Conservation (phyloP, 2,113 vertebrate species). For the Nestor notabilis region DNA sequence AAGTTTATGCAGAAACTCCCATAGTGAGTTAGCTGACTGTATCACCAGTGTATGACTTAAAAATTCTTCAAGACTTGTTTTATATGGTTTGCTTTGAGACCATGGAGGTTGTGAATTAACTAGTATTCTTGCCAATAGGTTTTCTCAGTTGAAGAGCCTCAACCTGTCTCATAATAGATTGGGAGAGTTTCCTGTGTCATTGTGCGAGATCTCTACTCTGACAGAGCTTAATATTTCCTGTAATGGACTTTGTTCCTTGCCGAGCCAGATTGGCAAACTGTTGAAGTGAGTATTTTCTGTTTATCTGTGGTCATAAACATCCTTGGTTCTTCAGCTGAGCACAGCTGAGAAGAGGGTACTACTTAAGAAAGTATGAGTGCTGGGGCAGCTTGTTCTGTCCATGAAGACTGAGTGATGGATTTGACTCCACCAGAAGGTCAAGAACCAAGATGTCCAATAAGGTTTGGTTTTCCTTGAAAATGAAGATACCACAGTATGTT, state of each 20-base stretch:
- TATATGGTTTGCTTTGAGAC: background rate
- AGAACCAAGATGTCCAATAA: background rate
- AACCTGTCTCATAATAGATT: conserved; percentile 95
- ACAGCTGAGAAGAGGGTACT: background rate
- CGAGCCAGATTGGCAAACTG: conserved; percentile 84
- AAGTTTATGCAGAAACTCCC: background rate
- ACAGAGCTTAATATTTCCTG: conserved; percentile 93
- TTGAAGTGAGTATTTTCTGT: conserved; percentile 80
- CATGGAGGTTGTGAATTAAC: background rate
- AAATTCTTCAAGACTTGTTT: background rate
- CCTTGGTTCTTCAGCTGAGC: background rate
- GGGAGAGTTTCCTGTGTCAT: conserved; percentile 86
- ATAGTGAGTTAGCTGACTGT: background rate
- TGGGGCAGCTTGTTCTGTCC: background rate
- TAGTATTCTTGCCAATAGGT: conserved; percentile 77
- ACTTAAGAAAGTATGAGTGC: background rate
- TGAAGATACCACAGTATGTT: background rate
- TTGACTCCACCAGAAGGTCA: background rate
- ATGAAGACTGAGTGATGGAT: background rate
- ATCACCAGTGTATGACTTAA: background rate
- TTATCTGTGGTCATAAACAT: background rate
- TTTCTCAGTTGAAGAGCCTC: conserved; percentile 93
- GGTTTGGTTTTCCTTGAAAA: background rate
- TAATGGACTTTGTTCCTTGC: conserved; percentile 85
- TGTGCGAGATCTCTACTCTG: conserved; percentile 90